These are phyloP conservation scores for Drosophila yakuba DNA, from an alignment of 1,140 invertebrate genomes.

Conservation along the genomic window DNA sequence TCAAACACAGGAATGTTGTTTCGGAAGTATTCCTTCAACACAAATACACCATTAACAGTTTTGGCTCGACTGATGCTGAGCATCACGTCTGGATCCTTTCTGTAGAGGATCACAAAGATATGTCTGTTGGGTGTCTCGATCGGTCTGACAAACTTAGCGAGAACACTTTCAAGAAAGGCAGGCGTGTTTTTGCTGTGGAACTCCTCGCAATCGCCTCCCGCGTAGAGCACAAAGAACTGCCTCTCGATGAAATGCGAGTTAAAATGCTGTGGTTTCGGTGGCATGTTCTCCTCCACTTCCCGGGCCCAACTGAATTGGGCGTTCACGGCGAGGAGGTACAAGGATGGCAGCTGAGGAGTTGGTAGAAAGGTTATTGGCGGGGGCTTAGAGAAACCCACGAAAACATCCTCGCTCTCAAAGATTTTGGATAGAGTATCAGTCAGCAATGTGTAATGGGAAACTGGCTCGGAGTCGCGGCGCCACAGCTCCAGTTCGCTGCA, in stretches of 20 bases:
- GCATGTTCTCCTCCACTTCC: slow-evolving; percentile 17
- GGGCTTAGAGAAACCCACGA: slow-evolving; percentile 38
- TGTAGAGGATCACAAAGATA: slow-evolving; percentile 71
- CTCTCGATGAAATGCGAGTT: slow-evolving; percentile 28
- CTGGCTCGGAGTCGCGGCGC: slow-evolving; percentile 7
- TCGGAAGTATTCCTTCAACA: slow-evolving; percentile 70
- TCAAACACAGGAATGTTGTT: slow-evolving; percentile 58
- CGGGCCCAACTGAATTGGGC: slow-evolving; percentile 45
- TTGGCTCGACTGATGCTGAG: slow-evolving; percentile 50
- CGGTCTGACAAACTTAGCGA: slow-evolving; percentile 56
- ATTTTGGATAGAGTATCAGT: slow-evolving; percentile 49
- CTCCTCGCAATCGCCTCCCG: slow-evolving; percentile 15
- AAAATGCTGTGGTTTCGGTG: neutral
- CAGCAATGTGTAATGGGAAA: slow-evolving; percentile 13
- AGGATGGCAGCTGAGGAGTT: slow-evolving; percentile 29
- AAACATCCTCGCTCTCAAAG: slow-evolving; percentile 54
- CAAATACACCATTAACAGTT: slow-evolving; percentile 42
- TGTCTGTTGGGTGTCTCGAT: slow-evolving; percentile 46
- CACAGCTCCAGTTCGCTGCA: slow-evolving; percentile 54
- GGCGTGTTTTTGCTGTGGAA: slow-evolving; percentile 35
- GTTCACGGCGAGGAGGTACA: slow-evolving; percentile 51
- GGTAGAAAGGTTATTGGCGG: slow-evolving; percentile 30
- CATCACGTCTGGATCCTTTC: slow-evolving; percentile 57
- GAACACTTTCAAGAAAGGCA: slow-evolving; percentile 39
- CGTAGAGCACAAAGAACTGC: slow-evolving; percentile 67